Percentiles rank a stretch among this genome's conserved stretches.
Evolutionary conservation across 2,113 vertebrate species (phyloP).

Genomic region (Daubentonia madagascariensis): DNA sequence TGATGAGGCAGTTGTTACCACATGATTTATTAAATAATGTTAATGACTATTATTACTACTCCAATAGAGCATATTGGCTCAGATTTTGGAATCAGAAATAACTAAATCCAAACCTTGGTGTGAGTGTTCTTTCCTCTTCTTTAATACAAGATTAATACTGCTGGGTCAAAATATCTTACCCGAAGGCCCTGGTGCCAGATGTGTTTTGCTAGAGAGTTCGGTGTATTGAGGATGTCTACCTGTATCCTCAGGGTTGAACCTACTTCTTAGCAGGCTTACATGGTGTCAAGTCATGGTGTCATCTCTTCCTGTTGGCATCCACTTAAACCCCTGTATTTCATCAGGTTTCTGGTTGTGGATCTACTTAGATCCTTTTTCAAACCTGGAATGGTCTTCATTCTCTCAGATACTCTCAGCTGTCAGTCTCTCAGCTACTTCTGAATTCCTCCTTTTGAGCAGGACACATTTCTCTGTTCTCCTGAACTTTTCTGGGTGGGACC

Average conservation of each 20-base stretch:
- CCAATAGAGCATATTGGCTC: background rate
- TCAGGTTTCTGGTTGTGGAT: background rate
- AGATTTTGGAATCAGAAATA: conserved; percentile 34
- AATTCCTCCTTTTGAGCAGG: background rate
- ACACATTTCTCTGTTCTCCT: background rate
- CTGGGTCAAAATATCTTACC: background rate
- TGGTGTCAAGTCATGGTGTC: background rate
- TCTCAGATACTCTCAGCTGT: background rate
- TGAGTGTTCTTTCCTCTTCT: background rate
- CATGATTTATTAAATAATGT: conserved; percentile 45
- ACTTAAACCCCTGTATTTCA: background rate
- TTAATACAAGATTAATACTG: background rate
- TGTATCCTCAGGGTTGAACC: background rate
- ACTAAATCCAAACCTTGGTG: background rate
- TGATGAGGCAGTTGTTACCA: conserved; percentile 48
- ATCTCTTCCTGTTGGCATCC: background rate
- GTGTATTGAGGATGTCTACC: background rate
- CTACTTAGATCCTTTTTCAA: background rate
- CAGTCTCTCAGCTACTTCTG: background rate
- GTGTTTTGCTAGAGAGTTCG: background rate
- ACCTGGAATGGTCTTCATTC: background rate
- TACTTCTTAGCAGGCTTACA: background rate
- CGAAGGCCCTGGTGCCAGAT: background rate
- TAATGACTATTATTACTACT: conserved; percentile 49
- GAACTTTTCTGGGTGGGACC: background rate